phyloP scores from a whole-genome alignment of 1,140 invertebrate species.

The Luehdorfia chinensis region DNA sequence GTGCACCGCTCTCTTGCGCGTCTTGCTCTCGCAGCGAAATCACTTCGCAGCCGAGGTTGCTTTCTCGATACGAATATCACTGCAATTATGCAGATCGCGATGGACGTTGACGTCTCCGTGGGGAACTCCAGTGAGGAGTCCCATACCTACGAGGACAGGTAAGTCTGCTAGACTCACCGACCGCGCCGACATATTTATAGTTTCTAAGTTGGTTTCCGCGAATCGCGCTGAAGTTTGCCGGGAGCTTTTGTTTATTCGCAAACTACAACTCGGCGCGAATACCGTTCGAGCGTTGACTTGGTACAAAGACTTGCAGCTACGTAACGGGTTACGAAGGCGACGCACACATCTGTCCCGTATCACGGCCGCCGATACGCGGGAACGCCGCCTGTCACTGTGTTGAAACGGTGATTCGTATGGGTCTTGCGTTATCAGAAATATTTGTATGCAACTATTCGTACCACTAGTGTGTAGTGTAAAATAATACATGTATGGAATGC shows the following conservation, averaged over 20 bases:
- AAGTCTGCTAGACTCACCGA: slow-evolving; percentile 19
- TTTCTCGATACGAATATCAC: not conserved
- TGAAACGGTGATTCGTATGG: no score
- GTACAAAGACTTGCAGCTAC: slow-evolving; percentile 1
- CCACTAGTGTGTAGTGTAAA: no score
- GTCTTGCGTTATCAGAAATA: no score
- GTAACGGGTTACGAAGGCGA: slow-evolving; percentile 8
- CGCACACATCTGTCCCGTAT: not conserved
- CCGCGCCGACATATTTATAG: not conserved
- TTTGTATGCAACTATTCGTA: no score
- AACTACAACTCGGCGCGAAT: slow-evolving; percentile 7
- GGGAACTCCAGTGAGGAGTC: slow-evolving; percentile 47
- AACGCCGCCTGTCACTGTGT: no score
- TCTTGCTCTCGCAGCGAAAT: not conserved
- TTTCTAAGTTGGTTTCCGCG: not conserved
- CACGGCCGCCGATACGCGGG: no score
- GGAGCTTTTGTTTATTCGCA: slow-evolving; percentile 9
- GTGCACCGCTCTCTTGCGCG: slow-evolving; percentile 15
- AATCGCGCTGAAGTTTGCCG: not conserved
- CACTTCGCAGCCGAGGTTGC: not conserved
- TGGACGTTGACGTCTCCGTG: slow-evolving; percentile 59
- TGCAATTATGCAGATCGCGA: slow-evolving; percentile 22
- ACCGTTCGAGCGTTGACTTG: slow-evolving; percentile 8
- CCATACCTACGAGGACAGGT: slow-evolving; percentile 59
- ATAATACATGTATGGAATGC: no score